A percentile compares a stretch with the other conserved stretches of the same genome.
Evolutionary conservation across 1,140 invertebrate species (phyloP).

Genomic region (Eupristina koningsbergeri): DNA sequence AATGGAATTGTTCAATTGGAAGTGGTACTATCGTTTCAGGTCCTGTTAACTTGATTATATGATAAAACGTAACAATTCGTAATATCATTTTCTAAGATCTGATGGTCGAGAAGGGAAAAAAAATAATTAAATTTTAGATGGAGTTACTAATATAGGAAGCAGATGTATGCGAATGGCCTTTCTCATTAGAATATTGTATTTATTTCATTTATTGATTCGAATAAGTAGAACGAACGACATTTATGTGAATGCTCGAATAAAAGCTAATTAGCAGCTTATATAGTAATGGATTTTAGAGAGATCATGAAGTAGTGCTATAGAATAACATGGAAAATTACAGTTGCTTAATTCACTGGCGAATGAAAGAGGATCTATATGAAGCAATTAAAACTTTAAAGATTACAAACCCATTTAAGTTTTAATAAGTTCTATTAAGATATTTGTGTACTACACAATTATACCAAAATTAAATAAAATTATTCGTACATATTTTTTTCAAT

Average conservation of each 20-base stretch:
- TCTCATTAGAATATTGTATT: not conserved
- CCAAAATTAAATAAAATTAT: too few species aligned
- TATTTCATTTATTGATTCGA: not conserved
- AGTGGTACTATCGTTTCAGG: not conserved
- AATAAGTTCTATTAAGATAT: not conserved
- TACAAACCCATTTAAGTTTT: not conserved
- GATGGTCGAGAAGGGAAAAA: not conserved
- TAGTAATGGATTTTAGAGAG: conserved; percentile 1
- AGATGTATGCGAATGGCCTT: not conserved
- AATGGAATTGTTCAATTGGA: not conserved
- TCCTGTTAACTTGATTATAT: not conserved
- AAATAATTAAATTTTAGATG: not conserved
- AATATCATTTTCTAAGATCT: not conserved
- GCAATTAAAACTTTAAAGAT: conserved; percentile 3
- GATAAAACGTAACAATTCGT: not conserved
- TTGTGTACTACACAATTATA: not conserved
- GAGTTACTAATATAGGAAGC: not conserved
- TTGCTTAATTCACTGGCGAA: not conserved
- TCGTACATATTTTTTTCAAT: too few species aligned
- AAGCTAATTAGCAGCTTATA: not conserved
- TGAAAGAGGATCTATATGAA: not conserved
- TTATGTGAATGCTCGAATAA: not conserved
- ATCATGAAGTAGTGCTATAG: not conserved
- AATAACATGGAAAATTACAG: not conserved
- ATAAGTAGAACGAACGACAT: not conserved